Conservation (phyloP, 2,113 vertebrate species). For the Chaenogobius annularis region DNA sequence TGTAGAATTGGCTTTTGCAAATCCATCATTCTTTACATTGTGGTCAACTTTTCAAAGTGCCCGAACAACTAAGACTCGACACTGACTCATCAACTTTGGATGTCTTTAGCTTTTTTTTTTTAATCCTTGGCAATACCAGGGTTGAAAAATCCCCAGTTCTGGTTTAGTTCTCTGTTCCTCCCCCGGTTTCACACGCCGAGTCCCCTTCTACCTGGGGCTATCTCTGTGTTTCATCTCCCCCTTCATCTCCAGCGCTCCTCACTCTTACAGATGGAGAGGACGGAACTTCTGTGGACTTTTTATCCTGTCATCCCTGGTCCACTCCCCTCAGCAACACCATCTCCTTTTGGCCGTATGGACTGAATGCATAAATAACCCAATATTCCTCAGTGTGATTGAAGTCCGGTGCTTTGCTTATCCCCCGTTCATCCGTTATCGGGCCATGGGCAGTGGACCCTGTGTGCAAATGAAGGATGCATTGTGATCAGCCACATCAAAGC, state of each 20-base stretch:
- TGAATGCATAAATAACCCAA: conserved; percentile 61
- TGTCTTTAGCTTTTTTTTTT: not conserved
- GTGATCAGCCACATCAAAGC: conserved; percentile 61
- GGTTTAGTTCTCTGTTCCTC: conserved; percentile 14
- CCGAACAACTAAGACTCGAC: not conserved
- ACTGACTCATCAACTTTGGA: not conserved
- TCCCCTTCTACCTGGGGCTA: conserved; percentile 37
- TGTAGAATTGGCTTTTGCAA: too few species aligned
- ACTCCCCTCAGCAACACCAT: conserved; percentile 32
- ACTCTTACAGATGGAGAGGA: conserved; percentile 46
- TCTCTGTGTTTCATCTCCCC: conserved; percentile 43
- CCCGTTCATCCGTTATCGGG: conserved; percentile 41
- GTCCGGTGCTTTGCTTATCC: conserved; percentile 56
- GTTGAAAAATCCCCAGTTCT: not conserved
- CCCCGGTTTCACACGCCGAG: conserved; percentile 38
- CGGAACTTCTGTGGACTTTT: conserved; percentile 58
- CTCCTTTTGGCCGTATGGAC: conserved; percentile 24
- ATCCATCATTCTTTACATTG: not conserved
- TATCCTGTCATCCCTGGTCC: conserved; percentile 58
- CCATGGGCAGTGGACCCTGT: conserved; percentile 36
- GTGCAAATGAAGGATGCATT: conserved; percentile 58
- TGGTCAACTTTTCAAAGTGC: not conserved
- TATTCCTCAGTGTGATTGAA: conserved; percentile 60
- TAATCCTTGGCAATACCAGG: not conserved
- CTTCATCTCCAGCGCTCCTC: conserved; percentile 53